Conservation (phyloP, 2,888 invertebrate species). For the Pollenia amentaria region DNA sequence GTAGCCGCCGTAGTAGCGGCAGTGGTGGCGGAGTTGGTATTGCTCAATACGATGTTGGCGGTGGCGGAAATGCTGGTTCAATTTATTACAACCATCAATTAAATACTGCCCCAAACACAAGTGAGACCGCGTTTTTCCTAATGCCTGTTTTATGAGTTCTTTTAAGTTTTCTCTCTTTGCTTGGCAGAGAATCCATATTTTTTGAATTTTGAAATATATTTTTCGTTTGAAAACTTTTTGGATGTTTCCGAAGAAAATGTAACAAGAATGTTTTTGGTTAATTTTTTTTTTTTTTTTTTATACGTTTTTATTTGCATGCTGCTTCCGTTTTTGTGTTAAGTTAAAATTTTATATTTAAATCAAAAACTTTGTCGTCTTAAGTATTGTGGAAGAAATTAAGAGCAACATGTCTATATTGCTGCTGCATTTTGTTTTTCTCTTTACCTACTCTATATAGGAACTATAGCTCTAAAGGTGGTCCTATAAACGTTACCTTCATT, state of each 20-base stretch:
- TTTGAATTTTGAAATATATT: background rate
- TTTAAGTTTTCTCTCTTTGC: conserved; percentile 56
- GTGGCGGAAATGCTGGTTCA: conserved; percentile 77
- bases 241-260: conserved; percentile 12
- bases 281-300: no score
- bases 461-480: background rate
- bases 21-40: conserved; percentile 77
- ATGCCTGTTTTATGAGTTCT: conserved; percentile 74
- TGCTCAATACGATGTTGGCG: conserved; percentile 77
- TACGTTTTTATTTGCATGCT: conserved; percentile 78
- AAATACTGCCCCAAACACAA: conserved; percentile 77
- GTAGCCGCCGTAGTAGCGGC: conserved; percentile 72
- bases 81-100: conserved; percentile 75
- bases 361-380: conserved; percentile 3
- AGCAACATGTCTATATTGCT: conserved; percentile 36
- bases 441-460: background rate
- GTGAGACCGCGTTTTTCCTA: conserved; percentile 80
- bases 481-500: background rate
- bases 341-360: conserved; percentile 58
- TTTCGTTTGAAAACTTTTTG: conserved; percentile 54
- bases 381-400: conserved; percentile 30
- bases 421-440: conserved; percentile 67
- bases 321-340: conserved; percentile 71
- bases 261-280: conserved; percentile 37
- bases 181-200: conserved; percentile 53